phyloP scores from a whole-genome alignment of 2,888 invertebrate species.

The Lathronympha strigana region DNA sequence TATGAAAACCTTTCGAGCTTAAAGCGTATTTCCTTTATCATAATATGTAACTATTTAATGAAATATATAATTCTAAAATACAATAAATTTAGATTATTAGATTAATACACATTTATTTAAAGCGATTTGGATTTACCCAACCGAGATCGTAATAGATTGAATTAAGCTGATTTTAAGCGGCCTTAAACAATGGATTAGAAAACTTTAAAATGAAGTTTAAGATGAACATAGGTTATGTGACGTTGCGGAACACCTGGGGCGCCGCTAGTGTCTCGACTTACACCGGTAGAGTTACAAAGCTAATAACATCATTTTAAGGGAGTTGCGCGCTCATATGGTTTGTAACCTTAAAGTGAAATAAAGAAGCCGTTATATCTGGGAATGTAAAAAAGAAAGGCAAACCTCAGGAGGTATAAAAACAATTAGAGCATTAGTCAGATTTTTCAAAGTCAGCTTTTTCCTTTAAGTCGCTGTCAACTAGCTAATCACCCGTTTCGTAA shows the following conservation, averaged over 20 bases:
- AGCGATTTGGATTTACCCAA: conserved; percentile 15
- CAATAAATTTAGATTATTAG: conserved; percentile 38
- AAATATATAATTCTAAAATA: conserved; percentile 27
- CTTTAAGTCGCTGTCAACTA: too few relatives aligned
- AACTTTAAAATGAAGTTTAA: conserved; percentile 2
- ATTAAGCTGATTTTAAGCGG: conserved; percentile 14
- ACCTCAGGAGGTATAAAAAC: too few relatives aligned
- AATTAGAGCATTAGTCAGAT: too few relatives aligned
- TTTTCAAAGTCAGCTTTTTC: too few relatives aligned
- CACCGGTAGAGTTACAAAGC: conserved; percentile 24
- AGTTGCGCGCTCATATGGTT: conserved; percentile 20
- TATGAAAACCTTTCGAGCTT: neutral
- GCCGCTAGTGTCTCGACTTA: conserved; percentile 6
- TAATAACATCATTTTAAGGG: conserved; percentile 19
- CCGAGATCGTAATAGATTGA: conserved; percentile 5
- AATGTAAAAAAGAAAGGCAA: too few relatives aligned
- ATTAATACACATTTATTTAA: conserved; percentile 32
- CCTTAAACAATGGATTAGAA: conserved; percentile 21
- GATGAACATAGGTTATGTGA: conserved; percentile 11
- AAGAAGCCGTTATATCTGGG: neutral
- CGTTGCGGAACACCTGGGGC: conserved; percentile 20
- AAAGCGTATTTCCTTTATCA: conserved; percentile 1
- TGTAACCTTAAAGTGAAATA: neutral
- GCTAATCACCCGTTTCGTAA: too few relatives aligned
- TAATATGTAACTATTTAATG: conserved; percentile 2